Conservation (phyloP, 2,888 invertebrate genomes). For the Dynastes grantii region DNA sequence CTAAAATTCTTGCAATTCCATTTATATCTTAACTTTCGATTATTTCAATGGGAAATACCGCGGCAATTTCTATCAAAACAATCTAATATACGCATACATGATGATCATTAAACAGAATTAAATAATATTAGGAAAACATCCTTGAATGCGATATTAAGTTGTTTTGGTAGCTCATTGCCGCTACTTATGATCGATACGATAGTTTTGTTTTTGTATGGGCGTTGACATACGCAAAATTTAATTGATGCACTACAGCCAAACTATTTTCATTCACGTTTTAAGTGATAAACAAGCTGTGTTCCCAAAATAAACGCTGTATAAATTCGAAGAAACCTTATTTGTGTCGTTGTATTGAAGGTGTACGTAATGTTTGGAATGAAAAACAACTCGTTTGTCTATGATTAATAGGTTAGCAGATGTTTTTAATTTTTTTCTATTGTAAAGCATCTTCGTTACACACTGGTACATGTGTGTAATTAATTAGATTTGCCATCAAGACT, state of each 20-base stretch:
- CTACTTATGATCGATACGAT: background rate
- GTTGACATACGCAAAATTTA: conserved; percentile 8
- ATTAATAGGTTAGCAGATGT: conserved; percentile 28
- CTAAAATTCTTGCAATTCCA: too few relatives aligned
- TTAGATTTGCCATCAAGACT: too few relatives aligned
- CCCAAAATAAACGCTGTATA: conserved; percentile 23
- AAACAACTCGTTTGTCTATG: conserved; percentile 21
- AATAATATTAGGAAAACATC: too few relatives aligned
- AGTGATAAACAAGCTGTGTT: background rate
- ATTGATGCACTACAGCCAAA: conserved; percentile 26
- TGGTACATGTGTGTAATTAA: too few relatives aligned
- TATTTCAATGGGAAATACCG: too few relatives aligned
- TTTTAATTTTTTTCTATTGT: conserved; percentile 9
- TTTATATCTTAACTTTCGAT: too few relatives aligned
- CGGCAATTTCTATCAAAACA: too few relatives aligned
- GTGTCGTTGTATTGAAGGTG: conserved; percentile 6
- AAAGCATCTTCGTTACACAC: too few relatives aligned
- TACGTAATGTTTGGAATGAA: background rate
- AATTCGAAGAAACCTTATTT: conserved; percentile 28
- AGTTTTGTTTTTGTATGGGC: conserved; percentile 14
- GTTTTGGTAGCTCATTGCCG: background rate
- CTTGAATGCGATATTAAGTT: background rate
- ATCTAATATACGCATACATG: too few relatives aligned
- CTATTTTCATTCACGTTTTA: conserved; percentile 38
- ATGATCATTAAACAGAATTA: too few relatives aligned